Percentiles rank a stretch among this genome's conserved stretches.
These are phyloP conservation scores for Neogale vison DNA, from an alignment of 2,113 vertebrate species.

Conservation along the genomic window DNA sequence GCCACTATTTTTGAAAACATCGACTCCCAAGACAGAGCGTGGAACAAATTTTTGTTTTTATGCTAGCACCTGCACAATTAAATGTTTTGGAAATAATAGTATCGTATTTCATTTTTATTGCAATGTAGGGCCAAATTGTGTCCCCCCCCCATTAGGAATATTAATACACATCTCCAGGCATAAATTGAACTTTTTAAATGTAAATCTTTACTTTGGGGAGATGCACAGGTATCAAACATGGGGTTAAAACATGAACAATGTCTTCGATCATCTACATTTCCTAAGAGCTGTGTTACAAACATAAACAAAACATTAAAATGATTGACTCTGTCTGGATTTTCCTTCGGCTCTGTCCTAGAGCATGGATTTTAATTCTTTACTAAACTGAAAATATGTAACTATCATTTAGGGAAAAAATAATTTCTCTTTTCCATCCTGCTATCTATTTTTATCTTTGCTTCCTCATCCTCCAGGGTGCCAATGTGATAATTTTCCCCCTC, in stretches of 20 bases:
- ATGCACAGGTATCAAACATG: neutral
- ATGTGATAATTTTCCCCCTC: neutral
- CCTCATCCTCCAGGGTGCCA: neutral
- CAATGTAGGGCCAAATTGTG: conserved; percentile 26
- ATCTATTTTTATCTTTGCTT: conserved; percentile 25
- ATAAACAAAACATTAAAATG: conserved; percentile 40
- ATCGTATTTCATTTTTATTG: conserved; percentile 46
- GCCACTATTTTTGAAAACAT: conserved; percentile 52
- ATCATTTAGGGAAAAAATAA: neutral
- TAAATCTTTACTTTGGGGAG: conserved; percentile 30
- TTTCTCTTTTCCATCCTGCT: neutral
- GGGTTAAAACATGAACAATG: conserved; percentile 45
- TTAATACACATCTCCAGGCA: conserved; percentile 8
- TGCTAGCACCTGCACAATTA: conserved; percentile 39
- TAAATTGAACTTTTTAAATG: conserved; percentile 5
- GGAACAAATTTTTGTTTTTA: conserved; percentile 27
- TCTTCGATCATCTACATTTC: neutral
- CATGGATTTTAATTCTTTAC: neutral
- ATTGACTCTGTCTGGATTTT: neutral
- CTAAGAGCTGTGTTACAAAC: conserved; percentile 8
- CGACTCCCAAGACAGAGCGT: conserved; percentile 30
- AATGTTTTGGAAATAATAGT: conserved; percentile 52
- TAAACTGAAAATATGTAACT: neutral
- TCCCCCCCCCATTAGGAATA: conserved; percentile 35
- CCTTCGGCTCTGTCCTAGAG: neutral